phyloP scores from a whole-genome alignment of 2,797 vertebrate genomes.

The Leuciscus waleckii region DNA sequence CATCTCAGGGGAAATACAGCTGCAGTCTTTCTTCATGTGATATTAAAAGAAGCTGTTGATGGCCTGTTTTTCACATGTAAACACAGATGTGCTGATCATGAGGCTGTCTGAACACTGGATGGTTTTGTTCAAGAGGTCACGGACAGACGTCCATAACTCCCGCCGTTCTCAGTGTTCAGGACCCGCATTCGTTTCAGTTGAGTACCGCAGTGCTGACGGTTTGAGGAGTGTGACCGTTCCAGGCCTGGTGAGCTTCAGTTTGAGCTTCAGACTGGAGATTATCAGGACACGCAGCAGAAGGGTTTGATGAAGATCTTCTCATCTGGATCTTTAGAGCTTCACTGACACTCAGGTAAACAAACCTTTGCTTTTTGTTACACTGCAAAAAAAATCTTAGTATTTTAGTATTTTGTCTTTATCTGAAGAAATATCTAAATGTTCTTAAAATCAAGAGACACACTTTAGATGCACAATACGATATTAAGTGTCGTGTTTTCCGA shows the following conservation, averaged over 20 bases:
- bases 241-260: neutral
- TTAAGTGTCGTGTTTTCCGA: too few relatives aligned
- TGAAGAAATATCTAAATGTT: too few relatives aligned
- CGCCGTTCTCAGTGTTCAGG: neutral
- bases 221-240: conserved; percentile 10
- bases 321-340: neutral
- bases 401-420: too few relatives aligned
- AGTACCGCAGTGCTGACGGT: neutral
- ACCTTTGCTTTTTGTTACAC: too few relatives aligned
- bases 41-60: conserved; percentile 38
- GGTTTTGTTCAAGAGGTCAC: conserved; percentile 38
- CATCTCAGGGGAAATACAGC: neutral
- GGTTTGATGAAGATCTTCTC: neutral
- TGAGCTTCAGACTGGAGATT: neutral
- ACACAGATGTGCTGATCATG: conserved; percentile 50
- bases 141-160: conserved; percentile 14
- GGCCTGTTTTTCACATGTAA: conserved; percentile 28
- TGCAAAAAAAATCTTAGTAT: too few relatives aligned
- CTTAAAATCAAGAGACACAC: too few relatives aligned
- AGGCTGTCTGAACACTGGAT: conserved; percentile 42
- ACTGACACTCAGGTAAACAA: neutral
- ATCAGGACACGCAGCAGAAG: neutral
- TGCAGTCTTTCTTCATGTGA: neutral
- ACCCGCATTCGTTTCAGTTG: conserved; percentile 51
- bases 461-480: too few relatives aligned